Evolutionary conservation across 2,888 invertebrate species (phyloP), one percentile per base, ranked within the genome.

Genomic region (Orthosia gracilis): DNA sequence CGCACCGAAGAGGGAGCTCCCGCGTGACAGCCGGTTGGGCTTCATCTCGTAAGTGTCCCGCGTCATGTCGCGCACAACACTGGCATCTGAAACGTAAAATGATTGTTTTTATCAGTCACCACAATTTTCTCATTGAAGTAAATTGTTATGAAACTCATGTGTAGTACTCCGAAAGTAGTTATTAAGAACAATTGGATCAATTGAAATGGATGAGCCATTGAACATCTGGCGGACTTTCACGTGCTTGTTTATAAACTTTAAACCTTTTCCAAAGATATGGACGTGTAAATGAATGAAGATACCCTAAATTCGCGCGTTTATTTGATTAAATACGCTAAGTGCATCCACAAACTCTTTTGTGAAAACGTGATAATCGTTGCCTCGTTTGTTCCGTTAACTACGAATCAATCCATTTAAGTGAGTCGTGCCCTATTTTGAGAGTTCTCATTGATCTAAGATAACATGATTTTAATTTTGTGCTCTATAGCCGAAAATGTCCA

Each of bases 41-140:
- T 94, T 94, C 96, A 97, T 96, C 91, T 97, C 96, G 94, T 95
- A 96, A 87, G 91, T 94, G 90, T 96, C 95, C 73, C 92, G 92
- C 84, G 94, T 92, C 96, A 96, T 96, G 88, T 85, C 88, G 91
- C 87, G 87, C 87, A 76, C 92, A 91, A 76, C 87, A 97, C 91
- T 94, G 92, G 90, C 93, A 96, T 96, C 96, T 96, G 96, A 69
- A 95, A 96, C 86, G 70, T 89, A 64, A 90, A 86, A 88, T 87
- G 77, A 83, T 80, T 68, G 73, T 79, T 84, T 87, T 88, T 87
- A 87, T 83, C 83, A 83, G 54, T 78, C 83, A 76, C 70, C 73
- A 81, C 92, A 91, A 93, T 94, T 93, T 91, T 91, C 88, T 90
- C 73, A 92, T 94, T 92, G 86, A 89, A 89, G 83, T 86, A 87